phyloP scores from a whole-genome alignment of 2,888 invertebrate genomes.

The Drosophila basisetae region DNA sequence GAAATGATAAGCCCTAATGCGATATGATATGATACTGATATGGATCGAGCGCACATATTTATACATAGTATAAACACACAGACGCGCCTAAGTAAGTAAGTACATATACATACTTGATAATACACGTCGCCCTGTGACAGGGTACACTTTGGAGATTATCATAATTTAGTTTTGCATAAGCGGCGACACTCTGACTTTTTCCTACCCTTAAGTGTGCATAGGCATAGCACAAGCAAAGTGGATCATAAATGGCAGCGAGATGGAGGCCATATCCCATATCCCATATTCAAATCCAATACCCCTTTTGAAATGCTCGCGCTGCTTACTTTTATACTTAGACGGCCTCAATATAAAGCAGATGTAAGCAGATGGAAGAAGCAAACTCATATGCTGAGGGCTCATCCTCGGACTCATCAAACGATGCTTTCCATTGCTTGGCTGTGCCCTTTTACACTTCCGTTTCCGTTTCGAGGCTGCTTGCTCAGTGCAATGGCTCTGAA shows the following conservation, averaged over 20 bases:
- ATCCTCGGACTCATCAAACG: conserved; percentile 36
- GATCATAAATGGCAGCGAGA: conserved; percentile 12
- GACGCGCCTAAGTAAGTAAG: conserved; percentile 10
- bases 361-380: conserved; percentile 22
- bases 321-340: conserved; percentile 31
- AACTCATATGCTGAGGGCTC: conserved; percentile 21
- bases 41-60: conserved; percentile 53
- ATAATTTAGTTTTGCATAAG: conserved; percentile 65
- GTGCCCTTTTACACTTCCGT: conserved; percentile 65
- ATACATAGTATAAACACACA: background rate
- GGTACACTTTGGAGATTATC: conserved; percentile 58
- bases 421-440: conserved; percentile 34
- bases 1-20: conserved; percentile 73
- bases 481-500: conserved; percentile 64
- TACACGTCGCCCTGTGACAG: conserved; percentile 9
- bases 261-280: conserved; percentile 19
- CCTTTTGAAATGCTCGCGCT: conserved; percentile 8
- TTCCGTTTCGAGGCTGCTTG: conserved; percentile 41
- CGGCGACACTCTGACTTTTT: conserved; percentile 45
- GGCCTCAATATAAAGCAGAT: conserved; percentile 49
- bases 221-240: conserved; percentile 38
- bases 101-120: background rate
- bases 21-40: conserved; percentile 77
- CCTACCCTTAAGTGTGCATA: conserved; percentile 16
- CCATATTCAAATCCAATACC: conserved; percentile 12